Base-by-base conservation (phyloP, 2,888 invertebrate species). In the Sturmia bella region DNA sequence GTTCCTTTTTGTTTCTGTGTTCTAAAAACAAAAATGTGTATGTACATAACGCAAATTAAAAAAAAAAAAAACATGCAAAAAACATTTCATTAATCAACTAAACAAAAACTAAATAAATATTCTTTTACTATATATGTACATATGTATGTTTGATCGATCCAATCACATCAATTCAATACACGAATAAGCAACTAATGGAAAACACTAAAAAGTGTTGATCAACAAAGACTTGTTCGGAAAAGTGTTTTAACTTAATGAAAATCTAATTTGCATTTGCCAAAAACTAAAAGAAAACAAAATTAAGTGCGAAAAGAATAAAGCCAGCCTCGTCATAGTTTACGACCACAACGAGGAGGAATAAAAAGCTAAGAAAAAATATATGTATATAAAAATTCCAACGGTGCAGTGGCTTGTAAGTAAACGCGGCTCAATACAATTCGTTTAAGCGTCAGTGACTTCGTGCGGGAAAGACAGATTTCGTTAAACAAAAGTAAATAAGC, bases 401-500 rank as follows among this genome's bases (percentile, higher is more conserved):
- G 78, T 82, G 82, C 82, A 82, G 82, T 82, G 70, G 82, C 82
- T 75, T 78, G 82, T 59, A 74, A 78, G 78, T 70, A 66, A 82
- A 75, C 78, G 78, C 82, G 82, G 78, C 82, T 78, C 78, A 82
- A 78, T 75, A 78, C 82, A 78, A 74, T 82, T 78, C 82, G 82
- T 78, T 82, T 75, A 82, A 82, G 82, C 82, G 82, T 82, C 82
- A 78, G 74, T 78, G 78, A 70, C 74, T 78, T 70, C 82, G 82
- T 82, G 78, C 82, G 82, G 82, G 82, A 78, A 69, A 82, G 82
- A 78, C 74, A 74, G 78, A 82, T 81, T 77, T 81, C 77, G 81
- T 81, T 73, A 66, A 77, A 68, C 39, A 70, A 77, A 77, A 77
- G 45, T 52, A 59, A 56, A 64, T 52, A 27, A n/a, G n/a, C n/a